These are phyloP conservation scores for Drosophila paramelanica DNA, from an alignment of 2,888 invertebrate species.

Conservation along the genomic window DNA sequence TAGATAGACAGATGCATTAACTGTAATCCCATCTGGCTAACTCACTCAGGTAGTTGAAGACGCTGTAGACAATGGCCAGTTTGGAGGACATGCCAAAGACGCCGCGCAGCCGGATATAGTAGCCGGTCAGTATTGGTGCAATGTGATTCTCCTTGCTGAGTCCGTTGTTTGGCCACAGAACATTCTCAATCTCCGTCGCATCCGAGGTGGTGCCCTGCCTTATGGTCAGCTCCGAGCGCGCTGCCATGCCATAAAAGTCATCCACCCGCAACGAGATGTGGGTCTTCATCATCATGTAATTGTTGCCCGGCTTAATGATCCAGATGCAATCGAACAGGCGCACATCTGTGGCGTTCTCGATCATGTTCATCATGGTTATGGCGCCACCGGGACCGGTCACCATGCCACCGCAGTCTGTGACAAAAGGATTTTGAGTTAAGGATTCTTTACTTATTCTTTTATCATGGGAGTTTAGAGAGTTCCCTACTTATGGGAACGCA, in stretches of 20 bases:
- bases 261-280: conserved; percentile 88
- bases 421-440: not conserved
- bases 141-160: conserved; percentile 87
- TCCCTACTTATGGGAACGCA: no score
- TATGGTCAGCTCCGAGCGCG: conserved; percentile 88
- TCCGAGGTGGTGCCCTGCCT: conserved; percentile 89
- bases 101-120: conserved; percentile 89
- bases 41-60: conserved; percentile 89
- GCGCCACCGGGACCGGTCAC: conserved; percentile 90
- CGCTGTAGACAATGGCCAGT: conserved; percentile 89
- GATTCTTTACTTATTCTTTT: not conserved
- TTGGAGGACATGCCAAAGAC: conserved; percentile 88
- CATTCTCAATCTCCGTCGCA: conserved; percentile 87
- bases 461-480: no score
- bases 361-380: conserved; percentile 92
- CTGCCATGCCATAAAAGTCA: conserved; percentile 87
- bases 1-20: no score
- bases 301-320: conserved; percentile 89
- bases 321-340: conserved; percentile 90
- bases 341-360: conserved; percentile 86
- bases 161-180: conserved; percentile 86
- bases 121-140: conserved; percentile 88
- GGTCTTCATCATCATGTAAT: conserved; percentile 88
- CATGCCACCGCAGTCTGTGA: conserved; percentile 89
- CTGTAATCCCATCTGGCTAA: conserved; percentile 15